These are phyloP conservation scores for Drosophila seclusa DNA, from an alignment of 2,888 invertebrate species.

Conservation along the genomic window DNA sequence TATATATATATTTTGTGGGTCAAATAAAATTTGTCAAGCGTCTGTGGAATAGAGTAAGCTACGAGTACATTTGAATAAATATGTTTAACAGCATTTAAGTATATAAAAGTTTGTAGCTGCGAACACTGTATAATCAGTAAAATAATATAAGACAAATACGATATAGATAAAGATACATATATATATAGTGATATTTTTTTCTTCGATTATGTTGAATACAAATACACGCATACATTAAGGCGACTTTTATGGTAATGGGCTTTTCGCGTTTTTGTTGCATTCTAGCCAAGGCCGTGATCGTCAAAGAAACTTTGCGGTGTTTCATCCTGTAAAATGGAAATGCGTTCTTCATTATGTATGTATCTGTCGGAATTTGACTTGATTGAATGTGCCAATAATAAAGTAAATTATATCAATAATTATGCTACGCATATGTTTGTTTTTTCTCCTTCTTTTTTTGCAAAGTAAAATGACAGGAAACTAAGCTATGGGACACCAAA, in stretches of 20 bases:
- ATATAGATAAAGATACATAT: constrained; percentile 24
- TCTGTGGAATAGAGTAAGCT: constrained; percentile 21
- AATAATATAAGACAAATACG: constrained; percentile 34
- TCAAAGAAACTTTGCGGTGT: constrained; percentile 99
- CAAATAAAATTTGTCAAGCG: constrained; percentile 46
- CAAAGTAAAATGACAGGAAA: constrained; percentile 14
- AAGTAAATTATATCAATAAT: not conserved
- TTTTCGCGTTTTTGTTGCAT: constrained; percentile 31
- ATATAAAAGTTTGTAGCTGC: constrained; percentile 30
- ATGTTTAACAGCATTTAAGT: constrained; percentile 45
- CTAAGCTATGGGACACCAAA: constrained; percentile 34
- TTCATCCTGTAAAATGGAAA: constrained; percentile 95
- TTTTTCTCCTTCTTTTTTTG: not conserved
- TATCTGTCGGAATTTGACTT: constrained; percentile 10
- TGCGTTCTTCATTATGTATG: constrained; percentile 49
- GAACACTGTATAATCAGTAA: constrained; percentile 31
- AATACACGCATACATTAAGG: constrained; percentile 65
- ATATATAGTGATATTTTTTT: constrained; percentile 16
- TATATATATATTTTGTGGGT: constrained; percentile 1
- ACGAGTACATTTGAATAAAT: constrained; percentile 34
- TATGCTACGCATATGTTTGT: constrained; percentile 7
- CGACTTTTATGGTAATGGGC: constrained; percentile 57
- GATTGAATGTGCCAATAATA: constrained; percentile 29
- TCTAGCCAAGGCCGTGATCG: constrained; percentile 98
- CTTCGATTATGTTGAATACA: constrained; percentile 59